Evolutionary conservation across 2,113 vertebrate genomes (phyloP).

Genomic region (Mormyrus lacerda): DNA sequence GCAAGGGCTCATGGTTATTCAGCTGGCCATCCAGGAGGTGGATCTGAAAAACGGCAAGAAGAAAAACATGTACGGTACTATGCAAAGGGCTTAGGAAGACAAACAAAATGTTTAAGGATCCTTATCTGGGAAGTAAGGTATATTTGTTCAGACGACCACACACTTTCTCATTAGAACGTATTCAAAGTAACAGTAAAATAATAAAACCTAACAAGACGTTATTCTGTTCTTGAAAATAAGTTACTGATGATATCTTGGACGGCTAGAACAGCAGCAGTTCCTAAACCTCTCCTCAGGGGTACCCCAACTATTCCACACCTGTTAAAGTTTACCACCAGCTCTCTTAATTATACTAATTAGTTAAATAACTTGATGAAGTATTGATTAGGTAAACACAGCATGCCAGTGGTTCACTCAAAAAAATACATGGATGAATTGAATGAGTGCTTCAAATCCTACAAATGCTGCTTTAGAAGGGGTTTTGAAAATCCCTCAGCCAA

Average conservation of each 20-base stretch:
- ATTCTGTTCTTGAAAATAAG: background rate
- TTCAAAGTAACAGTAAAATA: background rate
- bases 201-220: background rate
- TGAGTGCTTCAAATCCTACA: background rate
- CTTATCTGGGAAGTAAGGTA: background rate
- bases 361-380: background rate
- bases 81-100: background rate
- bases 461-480: background rate
- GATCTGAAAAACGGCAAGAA: slow-evolving; percentile 21
- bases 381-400: background rate
- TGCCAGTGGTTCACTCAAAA: background rate
- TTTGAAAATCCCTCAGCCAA: background rate
- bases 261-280: background rate
- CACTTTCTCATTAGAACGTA: background rate
- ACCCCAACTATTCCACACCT: background rate
- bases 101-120: background rate
- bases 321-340: background rate
- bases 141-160: background rate
- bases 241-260: background rate
- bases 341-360: background rate
- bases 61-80: background rate
- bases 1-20: slow-evolving; percentile 45
- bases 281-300: background rate
- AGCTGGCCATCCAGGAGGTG: slow-evolving; percentile 38
- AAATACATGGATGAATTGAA: background rate